phyloP scores from a whole-genome alignment of 2,888 invertebrate species.

The Hyposoter didymator region DNA sequence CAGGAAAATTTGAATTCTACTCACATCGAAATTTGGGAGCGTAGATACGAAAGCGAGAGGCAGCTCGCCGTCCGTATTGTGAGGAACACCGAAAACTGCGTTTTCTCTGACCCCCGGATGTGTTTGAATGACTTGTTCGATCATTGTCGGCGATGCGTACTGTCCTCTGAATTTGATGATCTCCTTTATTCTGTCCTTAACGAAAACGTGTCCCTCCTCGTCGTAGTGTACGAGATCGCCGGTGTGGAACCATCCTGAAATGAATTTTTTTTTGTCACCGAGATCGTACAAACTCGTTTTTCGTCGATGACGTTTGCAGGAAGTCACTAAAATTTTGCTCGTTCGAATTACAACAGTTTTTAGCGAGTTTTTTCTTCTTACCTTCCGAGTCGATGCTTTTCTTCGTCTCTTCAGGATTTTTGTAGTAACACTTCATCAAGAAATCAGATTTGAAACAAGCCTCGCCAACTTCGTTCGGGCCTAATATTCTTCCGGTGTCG shows the following conservation, averaged over 20 bases:
- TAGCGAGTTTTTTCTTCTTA: conserved; percentile 22
- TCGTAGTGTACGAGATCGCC: conserved; percentile 86
- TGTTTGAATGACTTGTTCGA: conserved; percentile 77
- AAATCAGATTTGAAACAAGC: conserved; percentile 85
- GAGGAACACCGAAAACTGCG: conserved; percentile 74
- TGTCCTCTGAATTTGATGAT: conserved; percentile 87
- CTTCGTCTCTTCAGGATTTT: conserved; percentile 84
- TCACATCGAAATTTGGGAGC: too few species aligned
- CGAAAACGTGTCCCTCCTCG: conserved; percentile 83
- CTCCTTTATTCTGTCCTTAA: conserved; percentile 86
- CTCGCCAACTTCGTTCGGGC: conserved; percentile 85
- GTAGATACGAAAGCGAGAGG: conserved; percentile 79
- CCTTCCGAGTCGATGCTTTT: conserved; percentile 84
- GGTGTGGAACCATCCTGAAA: conserved; percentile 83
- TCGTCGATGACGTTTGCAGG: too few species aligned
- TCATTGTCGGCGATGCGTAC: conserved; percentile 83
- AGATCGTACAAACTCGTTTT: too few species aligned
- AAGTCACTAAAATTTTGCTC: background rate
- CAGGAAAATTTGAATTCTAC: too few species aligned
- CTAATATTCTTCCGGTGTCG: conserved; percentile 80
- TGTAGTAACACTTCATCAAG: conserved; percentile 86
- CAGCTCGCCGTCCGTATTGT: conserved; percentile 83
- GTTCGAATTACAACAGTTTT: background rate
- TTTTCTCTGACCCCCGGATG: conserved; percentile 72
- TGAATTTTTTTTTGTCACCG: too few species aligned